These are phyloP conservation scores for Hartigia nigra DNA, from an alignment of 2,888 invertebrate genomes.

Conservation along the genomic window DNA sequence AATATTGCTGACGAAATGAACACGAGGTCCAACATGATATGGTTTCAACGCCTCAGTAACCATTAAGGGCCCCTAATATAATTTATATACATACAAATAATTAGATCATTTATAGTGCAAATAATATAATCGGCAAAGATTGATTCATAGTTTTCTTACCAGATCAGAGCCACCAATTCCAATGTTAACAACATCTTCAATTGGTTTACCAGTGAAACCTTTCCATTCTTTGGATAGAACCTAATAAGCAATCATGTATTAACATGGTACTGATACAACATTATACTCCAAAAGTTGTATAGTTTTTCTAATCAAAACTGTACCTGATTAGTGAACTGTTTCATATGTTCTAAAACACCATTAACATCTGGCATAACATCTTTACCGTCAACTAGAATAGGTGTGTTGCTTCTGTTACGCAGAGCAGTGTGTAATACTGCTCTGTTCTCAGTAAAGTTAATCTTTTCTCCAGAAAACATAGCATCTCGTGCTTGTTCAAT, in stretches of 20 bases:
- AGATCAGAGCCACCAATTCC: slow-evolving; percentile 99
- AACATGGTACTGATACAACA: background rate
- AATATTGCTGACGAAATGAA: slow-evolving; percentile 98
- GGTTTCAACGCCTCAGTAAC: slow-evolving; percentile 97
- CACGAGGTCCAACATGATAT: slow-evolving; percentile 85
- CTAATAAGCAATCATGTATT: slow-evolving; percentile 33
- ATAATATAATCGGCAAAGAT: background rate
- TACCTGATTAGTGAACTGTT: slow-evolving; percentile 87
- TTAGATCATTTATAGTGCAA: background rate
- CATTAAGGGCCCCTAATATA: slow-evolving; percentile 90
- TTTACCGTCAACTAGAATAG: slow-evolving; percentile 84
- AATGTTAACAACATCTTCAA: slow-evolving; percentile 98
- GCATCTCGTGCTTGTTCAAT: slow-evolving; percentile 88
- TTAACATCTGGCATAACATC: slow-evolving; percentile 96
- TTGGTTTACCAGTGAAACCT: slow-evolving; percentile 84
- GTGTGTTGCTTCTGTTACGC: slow-evolving; percentile 83
- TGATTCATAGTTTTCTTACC: slow-evolving; percentile 61
- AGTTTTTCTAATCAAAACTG: background rate
- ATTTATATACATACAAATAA: background rate
- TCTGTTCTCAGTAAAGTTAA: slow-evolving; percentile 97
- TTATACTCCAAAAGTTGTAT: background rate
- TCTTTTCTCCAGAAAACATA: slow-evolving; percentile 94
- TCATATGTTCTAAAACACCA: slow-evolving; percentile 93
- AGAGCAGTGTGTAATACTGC: slow-evolving; percentile 96
- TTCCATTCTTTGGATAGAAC: slow-evolving; percentile 61